Evolutionary conservation across 2,888 invertebrate genomes (phyloP).

Genomic region (Nomada fucata): DNA sequence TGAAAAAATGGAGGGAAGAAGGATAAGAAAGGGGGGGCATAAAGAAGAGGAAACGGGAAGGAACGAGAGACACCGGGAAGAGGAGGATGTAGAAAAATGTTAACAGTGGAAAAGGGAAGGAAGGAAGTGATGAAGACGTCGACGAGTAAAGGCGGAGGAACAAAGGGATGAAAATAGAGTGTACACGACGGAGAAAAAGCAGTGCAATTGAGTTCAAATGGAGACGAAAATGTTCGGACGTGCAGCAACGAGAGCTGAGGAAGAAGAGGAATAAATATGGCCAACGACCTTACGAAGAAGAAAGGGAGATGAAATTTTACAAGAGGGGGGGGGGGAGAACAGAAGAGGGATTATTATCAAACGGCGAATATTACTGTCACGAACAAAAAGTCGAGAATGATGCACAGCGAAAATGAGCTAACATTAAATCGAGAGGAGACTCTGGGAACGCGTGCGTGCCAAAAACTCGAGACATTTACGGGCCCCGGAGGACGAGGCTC

Average conservation of each 20-base stretch:
- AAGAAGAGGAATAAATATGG: constrained; percentile 19
- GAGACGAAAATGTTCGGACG: not conserved
- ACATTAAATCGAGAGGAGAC: constrained; percentile 47
- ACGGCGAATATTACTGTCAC: constrained; percentile 60
- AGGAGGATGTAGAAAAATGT: constrained; percentile 34
- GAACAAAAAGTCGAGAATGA: constrained; percentile 59
- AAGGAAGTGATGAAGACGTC: constrained; percentile 10
- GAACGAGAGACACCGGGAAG: not conserved
- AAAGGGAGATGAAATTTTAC: constrained; percentile 16
- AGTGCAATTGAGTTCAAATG: not conserved
- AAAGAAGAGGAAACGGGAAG: constrained; percentile 22
- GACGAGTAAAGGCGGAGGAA: not conserved
- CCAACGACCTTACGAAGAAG: constrained; percentile 15
- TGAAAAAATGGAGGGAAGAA: constrained; percentile 7
- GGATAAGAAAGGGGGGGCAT: constrained; percentile 12
- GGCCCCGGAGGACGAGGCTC: constrained; percentile 29
- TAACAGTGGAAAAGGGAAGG: constrained; percentile 2
- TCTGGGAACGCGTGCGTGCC: constrained; percentile 44
- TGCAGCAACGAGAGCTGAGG: constrained; percentile 4
- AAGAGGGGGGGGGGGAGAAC: not conserved
- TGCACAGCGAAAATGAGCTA: constrained; percentile 60
- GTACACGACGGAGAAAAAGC: constrained; percentile 27
- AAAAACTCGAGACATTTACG: constrained; percentile 54
- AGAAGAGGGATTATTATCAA: constrained; percentile 61
- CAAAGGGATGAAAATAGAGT: not conserved